These are phyloP conservation scores for Pygocentrus nattereri DNA, from an alignment of 2,797 vertebrate species.

Conservation along the genomic window DNA sequence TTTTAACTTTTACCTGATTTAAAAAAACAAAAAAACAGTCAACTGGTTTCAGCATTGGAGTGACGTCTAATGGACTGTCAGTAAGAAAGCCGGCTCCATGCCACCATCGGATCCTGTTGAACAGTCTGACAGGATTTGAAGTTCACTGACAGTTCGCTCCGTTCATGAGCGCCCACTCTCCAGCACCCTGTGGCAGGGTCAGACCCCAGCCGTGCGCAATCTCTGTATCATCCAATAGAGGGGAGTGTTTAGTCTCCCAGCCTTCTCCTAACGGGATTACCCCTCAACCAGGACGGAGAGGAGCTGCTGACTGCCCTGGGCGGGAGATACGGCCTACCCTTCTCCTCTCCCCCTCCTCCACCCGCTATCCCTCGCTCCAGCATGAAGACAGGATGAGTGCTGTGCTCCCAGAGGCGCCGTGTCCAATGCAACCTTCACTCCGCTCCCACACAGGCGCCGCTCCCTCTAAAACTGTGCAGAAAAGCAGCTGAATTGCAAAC, in stretches of 20 bases:
- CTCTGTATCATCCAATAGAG: constrained; percentile 77
- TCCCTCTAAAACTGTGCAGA: constrained; percentile 4
- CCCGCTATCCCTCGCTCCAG: constrained; percentile 45
- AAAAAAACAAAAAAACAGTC: background rate
- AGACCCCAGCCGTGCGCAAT: constrained; percentile 59
- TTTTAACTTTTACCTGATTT: background rate
- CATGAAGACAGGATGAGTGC: constrained; percentile 42
- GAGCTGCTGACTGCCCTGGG: constrained; percentile 57
- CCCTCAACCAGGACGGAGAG: constrained; percentile 56
- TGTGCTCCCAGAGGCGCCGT: constrained; percentile 48
- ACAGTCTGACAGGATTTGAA: constrained; percentile 38
- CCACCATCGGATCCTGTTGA: constrained; percentile 5
- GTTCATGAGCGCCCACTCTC: constrained; percentile 5
- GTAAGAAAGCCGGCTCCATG: constrained; percentile 15
- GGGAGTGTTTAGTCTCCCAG: constrained; percentile 78
- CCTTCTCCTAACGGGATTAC: constrained; percentile 54
- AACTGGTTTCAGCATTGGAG: background rate
- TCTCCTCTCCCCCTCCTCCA: constrained; percentile 42
- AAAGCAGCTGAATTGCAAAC: background rate
- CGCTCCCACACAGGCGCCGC: constrained; percentile 29
- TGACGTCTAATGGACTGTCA: background rate
- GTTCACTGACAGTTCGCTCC: constrained; percentile 48
- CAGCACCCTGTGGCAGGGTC: constrained; percentile 32
- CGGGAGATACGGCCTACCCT: constrained; percentile 54
- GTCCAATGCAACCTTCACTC: constrained; percentile 52